A percentile compares a stretch with the other conserved stretches of the same genome.
These are phyloP conservation scores for Numenius arquata DNA, from an alignment of 2,113 vertebrate species.

Conservation along the genomic window DNA sequence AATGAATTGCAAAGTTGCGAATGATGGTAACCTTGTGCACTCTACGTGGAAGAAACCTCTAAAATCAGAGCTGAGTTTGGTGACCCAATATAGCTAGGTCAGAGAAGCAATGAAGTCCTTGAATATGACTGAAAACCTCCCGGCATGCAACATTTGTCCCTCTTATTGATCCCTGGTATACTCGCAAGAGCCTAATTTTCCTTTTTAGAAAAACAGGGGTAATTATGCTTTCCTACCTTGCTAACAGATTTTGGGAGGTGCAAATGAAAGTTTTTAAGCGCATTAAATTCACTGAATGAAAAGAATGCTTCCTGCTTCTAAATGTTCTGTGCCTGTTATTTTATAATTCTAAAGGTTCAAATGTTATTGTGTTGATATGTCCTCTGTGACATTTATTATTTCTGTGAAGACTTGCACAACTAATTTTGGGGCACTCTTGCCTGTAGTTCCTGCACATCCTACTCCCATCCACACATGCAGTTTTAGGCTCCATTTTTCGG, in stretches of 20 bases:
- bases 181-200: background rate
- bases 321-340: background rate
- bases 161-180: background rate
- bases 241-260: background rate
- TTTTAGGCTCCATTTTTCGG: background rate
- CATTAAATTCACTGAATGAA: background rate
- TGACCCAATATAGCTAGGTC: slow-evolving; percentile 53
- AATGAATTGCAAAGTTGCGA: slow-evolving; percentile 49
- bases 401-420: background rate
- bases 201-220: background rate
- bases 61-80: slow-evolving; percentile 46
- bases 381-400: background rate
- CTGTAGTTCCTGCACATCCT: background rate
- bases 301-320: background rate
- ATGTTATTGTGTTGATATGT: background rate
- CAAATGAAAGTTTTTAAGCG: slow-evolving; percentile 16
- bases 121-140: slow-evolving; percentile 41
- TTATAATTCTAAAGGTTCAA: background rate
- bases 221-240: background rate
- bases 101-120: slow-evolving; percentile 44
- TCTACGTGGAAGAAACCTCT: slow-evolving; percentile 16
- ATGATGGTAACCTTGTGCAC: slow-evolving; percentile 52
- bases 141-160: slow-evolving; percentile 20
- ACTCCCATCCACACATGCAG: background rate
- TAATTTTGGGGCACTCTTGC: background rate